Base-by-base conservation (phyloP, 2,797 vertebrate species). In the Rhinoraja longicauda region DNA sequence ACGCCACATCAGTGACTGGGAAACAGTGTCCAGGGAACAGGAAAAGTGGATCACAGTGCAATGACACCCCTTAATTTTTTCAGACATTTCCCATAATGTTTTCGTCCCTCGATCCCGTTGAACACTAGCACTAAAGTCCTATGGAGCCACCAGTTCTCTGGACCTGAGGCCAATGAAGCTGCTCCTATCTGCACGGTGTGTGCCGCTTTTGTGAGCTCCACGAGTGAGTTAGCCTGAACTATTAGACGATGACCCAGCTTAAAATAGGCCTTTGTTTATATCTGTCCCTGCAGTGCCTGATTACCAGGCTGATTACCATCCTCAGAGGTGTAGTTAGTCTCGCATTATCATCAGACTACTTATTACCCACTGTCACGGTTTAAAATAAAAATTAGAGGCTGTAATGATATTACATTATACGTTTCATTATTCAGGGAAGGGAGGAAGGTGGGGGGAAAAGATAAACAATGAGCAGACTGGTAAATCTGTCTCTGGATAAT, bases 301-400 rank as follows among this genome's bases (percentile, higher is more conserved):
- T n/a, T 64, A 70, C n/a, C n/a, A 70, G 19, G 57, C 86, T 39
- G 86, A 90, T 90, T 90, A 70, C n/a, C 32, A 70, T 90, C 70
- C n/a, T 39, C 81, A 90, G 36, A 64, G 59, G 19, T 32, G n/a
- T 67, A 67, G n/a, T 88, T 64, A 88, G 84, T 39, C 86, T 90
- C 86, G 67, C 21, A 67, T 90, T 67, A 90, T 32, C 59, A 90
- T 70, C 86, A 90, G 7, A 39, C n/a, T 70, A 7, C 62, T 90
- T 70, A 90, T 90, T 70, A 39, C 32, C 64, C n/a, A 67, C n/a
- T 70, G 86, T 70, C 86, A 64, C 4, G n/a, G 4, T 70, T 90
- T 90, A 13, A 13, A 32, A 24, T 45, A 29, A 88, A 90, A 90
- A 36, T 36, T 90, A 67, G 86, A 90, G 29, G 59, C 62, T 90